Evolutionary conservation across 2,888 invertebrate species (phyloP).

Genomic region (Drosophila prolongata): DNA sequence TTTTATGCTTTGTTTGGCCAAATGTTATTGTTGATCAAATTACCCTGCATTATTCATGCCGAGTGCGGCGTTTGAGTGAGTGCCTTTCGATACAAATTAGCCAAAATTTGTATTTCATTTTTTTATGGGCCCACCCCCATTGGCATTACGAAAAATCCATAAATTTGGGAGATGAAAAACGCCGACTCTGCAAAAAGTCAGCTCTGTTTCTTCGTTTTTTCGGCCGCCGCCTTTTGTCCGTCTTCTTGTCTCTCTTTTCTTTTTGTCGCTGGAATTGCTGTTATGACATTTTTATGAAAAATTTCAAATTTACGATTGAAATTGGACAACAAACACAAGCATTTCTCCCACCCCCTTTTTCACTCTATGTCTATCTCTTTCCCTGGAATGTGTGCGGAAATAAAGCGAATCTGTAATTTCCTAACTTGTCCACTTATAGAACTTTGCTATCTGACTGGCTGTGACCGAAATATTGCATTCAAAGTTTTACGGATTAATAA

Average conservation of each 20-base stretch:
- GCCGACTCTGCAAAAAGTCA: slow-evolving; percentile 69
- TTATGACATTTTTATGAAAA: slow-evolving; percentile 82
- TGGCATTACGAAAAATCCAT: slow-evolving; percentile 68
- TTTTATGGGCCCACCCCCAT: slow-evolving; percentile 46
- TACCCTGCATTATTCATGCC: slow-evolving; percentile 77
- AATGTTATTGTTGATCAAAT: slow-evolving; percentile 79
- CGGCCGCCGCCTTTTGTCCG: slow-evolving; percentile 47
- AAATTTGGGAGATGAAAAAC: slow-evolving; percentile 75
- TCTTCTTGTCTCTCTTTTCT: slow-evolving; percentile 35
- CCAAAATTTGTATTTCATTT: slow-evolving; percentile 57
- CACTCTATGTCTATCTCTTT: slow-evolving; percentile 2
- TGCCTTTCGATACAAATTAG: slow-evolving; percentile 59
- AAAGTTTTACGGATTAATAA: not conserved
- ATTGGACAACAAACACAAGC: slow-evolving; percentile 66
- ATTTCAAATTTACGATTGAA: slow-evolving; percentile 79
- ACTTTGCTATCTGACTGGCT: slow-evolving; percentile 1
- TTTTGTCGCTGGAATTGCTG: slow-evolving; percentile 72
- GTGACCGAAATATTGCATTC: not conserved
- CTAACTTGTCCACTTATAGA: slow-evolving; percentile 35
- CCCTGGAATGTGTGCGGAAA: slow-evolving; percentile 50
- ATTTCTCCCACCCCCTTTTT: slow-evolving; percentile 13
- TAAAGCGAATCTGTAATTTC: slow-evolving; percentile 53
- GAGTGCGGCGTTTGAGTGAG: slow-evolving; percentile 32
- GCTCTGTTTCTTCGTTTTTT: slow-evolving; percentile 43
- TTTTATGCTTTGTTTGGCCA: slow-evolving; percentile 81